Percentiles rank a stretch among this genome's conserved stretches.
These are phyloP conservation scores for Drosophila rubida DNA, from an alignment of 2,888 invertebrate genomes.

Conservation along the genomic window DNA sequence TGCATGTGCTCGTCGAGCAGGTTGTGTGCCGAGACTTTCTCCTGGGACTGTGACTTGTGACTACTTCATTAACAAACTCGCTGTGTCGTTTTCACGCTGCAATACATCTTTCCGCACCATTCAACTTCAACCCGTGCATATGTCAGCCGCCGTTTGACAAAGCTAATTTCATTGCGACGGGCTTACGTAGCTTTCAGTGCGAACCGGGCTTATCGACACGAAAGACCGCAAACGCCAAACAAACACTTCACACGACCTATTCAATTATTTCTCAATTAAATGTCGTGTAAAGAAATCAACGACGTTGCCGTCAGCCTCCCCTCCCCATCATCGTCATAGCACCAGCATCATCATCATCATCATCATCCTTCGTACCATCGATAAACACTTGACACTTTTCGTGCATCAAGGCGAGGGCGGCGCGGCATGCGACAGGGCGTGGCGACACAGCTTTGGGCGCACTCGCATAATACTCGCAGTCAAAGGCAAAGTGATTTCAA, in stretches of 20 bases:
- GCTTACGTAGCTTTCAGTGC: slow-evolving; percentile 21
- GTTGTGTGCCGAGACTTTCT: slow-evolving; percentile 56
- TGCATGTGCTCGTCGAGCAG: background rate
- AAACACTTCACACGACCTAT: slow-evolving; percentile 83
- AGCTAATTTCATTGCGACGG: slow-evolving; percentile 72
- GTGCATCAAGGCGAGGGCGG: slow-evolving; percentile 23
- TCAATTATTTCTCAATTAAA: slow-evolving; percentile 84
- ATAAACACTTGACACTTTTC: slow-evolving; percentile 70
- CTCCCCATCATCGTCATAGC: slow-evolving; percentile 14
- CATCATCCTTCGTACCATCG: slow-evolving; percentile 27
- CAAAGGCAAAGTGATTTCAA: slow-evolving; percentile 57
- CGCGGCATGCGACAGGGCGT: background rate
- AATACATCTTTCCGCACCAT: slow-evolving; percentile 70
- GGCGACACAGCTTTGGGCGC: slow-evolving; percentile 2
- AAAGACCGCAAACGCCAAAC: slow-evolving; percentile 66
- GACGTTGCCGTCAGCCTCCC: slow-evolving; percentile 10
- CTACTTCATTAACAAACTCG: slow-evolving; percentile 75
- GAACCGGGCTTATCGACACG: slow-evolving; percentile 29
- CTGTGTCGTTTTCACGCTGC: slow-evolving; percentile 76
- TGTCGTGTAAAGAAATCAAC: slow-evolving; percentile 74
- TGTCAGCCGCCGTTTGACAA: slow-evolving; percentile 71
- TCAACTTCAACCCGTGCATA: slow-evolving; percentile 61
- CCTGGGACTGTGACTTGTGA: slow-evolving; percentile 75
- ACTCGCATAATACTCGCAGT: slow-evolving; percentile 6
- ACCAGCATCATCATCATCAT: slow-evolving; percentile 21